Evolutionary conservation across 2,888 invertebrate species (phyloP), one percentile per base, ranked within the genome.

Genomic region (Gastracanthus pulcherrimus): DNA sequence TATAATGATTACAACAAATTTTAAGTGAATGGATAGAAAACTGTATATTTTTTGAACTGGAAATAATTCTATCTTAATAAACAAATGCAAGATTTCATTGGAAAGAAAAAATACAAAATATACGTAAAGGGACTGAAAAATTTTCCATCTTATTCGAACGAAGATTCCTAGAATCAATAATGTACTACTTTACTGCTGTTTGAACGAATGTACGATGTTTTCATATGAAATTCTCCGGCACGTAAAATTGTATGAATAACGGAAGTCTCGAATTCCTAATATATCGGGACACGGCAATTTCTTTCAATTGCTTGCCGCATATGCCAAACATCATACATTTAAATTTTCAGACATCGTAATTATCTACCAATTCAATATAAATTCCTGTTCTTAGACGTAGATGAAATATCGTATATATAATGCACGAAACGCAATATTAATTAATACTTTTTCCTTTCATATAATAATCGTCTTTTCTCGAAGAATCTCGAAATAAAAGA

Each of bases 191-290:
- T 76, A 71, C 67, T 60, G 67, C 72, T 81, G 62, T 76, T 80
- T 64, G 64, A 76, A 71, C 76, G 70, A 55, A 31, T 55, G n/a
- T 36, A 69, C 29, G 64, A 80, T 80, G 64, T 80, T 80, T 80
- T 64, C 76, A 45, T 70, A 80, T 38, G 67, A 60, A 76, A 81
- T 72, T 81, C 67, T 72, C 38, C 31, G 38, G 29, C 45, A 31
- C 58, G 19, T 72, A 67, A 76, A 72, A 72, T 69, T 76, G 60
- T 69, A 67, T 67, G 81, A 77, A 76, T 81, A 81, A 81, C 70
- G 76, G 72, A 77, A 81, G 72, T 81, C 38, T 72, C 9, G 45
- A 72, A 76, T 80, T 76, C 72, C 58, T 72, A 70, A 75, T 75
- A 70, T 34, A 55, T 76, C 64, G 51, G 29, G 36, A n/a, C 75